Evolutionary conservation across 2,797 vertebrate genomes (phyloP), one percentile per base, ranked within the genome.

Genomic region (Tympanoctomys barrerae): DNA sequence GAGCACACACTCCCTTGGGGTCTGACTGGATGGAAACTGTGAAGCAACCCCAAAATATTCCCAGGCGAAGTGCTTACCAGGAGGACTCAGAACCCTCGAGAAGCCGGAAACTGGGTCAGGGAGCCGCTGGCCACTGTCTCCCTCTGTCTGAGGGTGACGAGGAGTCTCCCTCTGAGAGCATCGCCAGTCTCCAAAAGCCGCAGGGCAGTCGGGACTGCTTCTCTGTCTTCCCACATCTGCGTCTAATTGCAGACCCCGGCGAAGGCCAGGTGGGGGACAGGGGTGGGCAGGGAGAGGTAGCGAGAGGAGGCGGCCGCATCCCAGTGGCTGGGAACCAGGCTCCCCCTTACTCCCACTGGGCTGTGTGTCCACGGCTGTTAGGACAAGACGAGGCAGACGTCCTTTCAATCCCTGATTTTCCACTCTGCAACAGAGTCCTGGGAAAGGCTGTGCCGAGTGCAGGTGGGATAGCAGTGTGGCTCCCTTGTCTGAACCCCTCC

Each of bases 291-390:
- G 0, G 0, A 0, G 19, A 39, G 14, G 66, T 31, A 19, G 33
- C 26, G 33, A 70, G 54, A 54, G 61, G 24, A 64, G n/a, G n/a
- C 13, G 42, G 10, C 3, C 10, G 31, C 2, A 12, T 36, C n/a
- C 10, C 36, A 24, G 42, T 6, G 42, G 6, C 39, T 28, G 13
- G 5, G 26, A 46, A 6, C 12, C 3, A 3, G 4, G 68, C 7
- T 9, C 39, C 14, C 24, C 1, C 3, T 11, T 12, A 4, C 26
- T 26, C 46, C 49, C 49, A 5, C 10, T 8, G 54, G 14, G 19
- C 26, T 3, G 0, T 0, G 0, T 4, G 19, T 24, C 5, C 36
- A n/a, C 14, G 22, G 16, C 0, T 5, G 6, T 28, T 2, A 14
- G 49, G 28, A 52, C 6, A 24, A 52, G 13, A 42, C 1, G 3